These are phyloP conservation scores for Octonoba sinensis DNA, from an alignment of 2,888 invertebrate species.

Conservation along the genomic window DNA sequence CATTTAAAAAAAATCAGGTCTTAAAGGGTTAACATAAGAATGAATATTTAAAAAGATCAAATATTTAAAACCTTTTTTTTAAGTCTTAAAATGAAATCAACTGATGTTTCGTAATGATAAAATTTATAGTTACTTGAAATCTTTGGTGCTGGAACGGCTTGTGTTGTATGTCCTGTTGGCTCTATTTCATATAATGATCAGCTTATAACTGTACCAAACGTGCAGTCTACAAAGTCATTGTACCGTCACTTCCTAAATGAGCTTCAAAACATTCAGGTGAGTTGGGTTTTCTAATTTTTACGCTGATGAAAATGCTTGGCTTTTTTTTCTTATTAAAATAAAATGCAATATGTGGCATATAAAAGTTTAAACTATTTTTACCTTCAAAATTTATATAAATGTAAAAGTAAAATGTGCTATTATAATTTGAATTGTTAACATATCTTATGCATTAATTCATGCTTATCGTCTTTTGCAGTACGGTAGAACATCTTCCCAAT, in stretches of 20 bases:
- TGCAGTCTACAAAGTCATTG: slow-evolving; percentile 79
- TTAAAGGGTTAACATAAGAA: too few relatives aligned
- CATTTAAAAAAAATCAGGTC: too few relatives aligned
- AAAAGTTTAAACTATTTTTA: too few relatives aligned
- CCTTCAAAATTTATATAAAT: too few relatives aligned
- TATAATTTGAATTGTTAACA: background rate
- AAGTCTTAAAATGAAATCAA: slow-evolving; percentile 9
- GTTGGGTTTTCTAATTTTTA: background rate
- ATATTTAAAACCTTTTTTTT: slow-evolving; percentile 2
- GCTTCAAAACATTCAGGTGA: slow-evolving; percentile 85
- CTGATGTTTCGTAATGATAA: slow-evolving; percentile 26
- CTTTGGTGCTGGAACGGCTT: slow-evolving; percentile 98
- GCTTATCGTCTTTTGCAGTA: slow-evolving; percentile 72
- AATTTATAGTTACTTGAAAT: slow-evolving; percentile 88
- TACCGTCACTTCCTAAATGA: slow-evolving; percentile 81
- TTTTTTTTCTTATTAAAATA: background rate
- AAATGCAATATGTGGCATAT: too few relatives aligned
- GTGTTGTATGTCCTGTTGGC: slow-evolving; percentile 91
- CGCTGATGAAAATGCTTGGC: background rate
- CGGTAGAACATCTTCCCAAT: slow-evolving; percentile 84
- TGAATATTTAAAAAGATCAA: too few relatives aligned
- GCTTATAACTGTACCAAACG: slow-evolving; percentile 73
- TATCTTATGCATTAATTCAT: background rate
- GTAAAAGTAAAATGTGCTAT: background rate
- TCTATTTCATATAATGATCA: slow-evolving; percentile 82